Base-by-base conservation (phyloP, 2,888 invertebrate species). In the Lithophane ornitopus region DNA sequence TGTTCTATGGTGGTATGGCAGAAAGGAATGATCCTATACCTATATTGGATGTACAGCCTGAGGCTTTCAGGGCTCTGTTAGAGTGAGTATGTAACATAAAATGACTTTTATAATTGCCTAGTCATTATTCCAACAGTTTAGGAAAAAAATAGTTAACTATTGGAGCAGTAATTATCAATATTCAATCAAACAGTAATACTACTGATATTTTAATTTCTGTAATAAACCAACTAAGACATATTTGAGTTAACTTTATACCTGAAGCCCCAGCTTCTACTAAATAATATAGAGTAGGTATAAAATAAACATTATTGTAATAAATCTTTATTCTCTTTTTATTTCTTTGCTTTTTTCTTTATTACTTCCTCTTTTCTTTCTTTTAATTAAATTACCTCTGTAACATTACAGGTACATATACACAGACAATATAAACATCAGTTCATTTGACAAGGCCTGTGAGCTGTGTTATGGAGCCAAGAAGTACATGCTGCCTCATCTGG, bases 381-480 rank as follows among this genome's bases (percentile, higher is more conserved):
- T 34, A 62, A 3, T 39, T 2, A 54, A 61, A 34, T 16, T 28
- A n/a, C 8, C 49, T 49, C 0, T 66, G 0, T 41, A 14, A 19
- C 0, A 0, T 95, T 96, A 44, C 92, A 98, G 98, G 87, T 98
- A 98, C 88, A 98, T 98, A 74, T 98, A 98, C 90, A 98, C 98
- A 12, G 98, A 98, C 88, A 97, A 97, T 84, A 98, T 98, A 58
- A 98, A 98, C 86, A 97, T 98, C 16, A 97, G 97, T 78, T 98
- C 98, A 0, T 98, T 98, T 91, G 98, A 98, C 89, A 98, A 98
- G 90, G 98, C 98, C 0, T 98, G 98, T 92, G 98, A 98, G 89
- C 92, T 98, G 54, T 98, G 98, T 91, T 98, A 98, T 92, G 98
- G 98, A 73, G 98, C 98, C 16, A 98, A 98, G 90, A 98, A 98